These are phyloP conservation scores for Zoanthus sociatus DNA, from an alignment of 92 coral and sea anemone species.

Conservation along the genomic window DNA sequence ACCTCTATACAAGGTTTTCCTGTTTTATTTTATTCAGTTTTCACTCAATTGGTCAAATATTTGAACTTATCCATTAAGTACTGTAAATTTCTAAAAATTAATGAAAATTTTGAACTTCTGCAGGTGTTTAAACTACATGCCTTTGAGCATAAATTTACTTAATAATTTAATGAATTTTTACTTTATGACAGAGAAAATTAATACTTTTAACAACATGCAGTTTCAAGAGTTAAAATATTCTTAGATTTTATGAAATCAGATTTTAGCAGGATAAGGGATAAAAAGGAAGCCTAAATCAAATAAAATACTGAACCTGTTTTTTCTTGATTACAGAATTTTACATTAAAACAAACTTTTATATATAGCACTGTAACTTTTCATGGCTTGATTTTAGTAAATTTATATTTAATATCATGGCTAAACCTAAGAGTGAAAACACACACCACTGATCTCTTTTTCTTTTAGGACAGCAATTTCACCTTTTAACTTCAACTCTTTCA, in stretches of 20 bases:
- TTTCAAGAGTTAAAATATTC: neutral
- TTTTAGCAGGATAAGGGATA: too few species aligned
- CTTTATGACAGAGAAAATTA: too few species aligned
- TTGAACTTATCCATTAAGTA: too few species aligned
- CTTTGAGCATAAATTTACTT: too few species aligned
- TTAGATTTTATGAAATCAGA: too few species aligned
- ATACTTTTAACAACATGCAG: too few species aligned
- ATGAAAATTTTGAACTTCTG: too few species aligned
- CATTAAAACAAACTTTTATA: neutral
- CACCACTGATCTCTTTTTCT: slow-evolving; percentile 78
- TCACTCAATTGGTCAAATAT: too few species aligned
- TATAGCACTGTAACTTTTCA: neutral
- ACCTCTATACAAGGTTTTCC: neutral
- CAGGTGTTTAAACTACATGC: too few species aligned
- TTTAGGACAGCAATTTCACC: slow-evolving; percentile 71
- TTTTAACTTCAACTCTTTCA: slow-evolving; percentile 86
- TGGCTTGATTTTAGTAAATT: neutral
- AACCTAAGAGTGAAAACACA: neutral
- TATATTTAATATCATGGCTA: neutral
- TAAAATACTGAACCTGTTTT: neutral
- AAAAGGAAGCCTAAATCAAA: neutral
- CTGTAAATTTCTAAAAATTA: too few species aligned
- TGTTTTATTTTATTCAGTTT: neutral
- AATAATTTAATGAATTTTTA: too few species aligned
- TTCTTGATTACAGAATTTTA: neutral